Percentiles rank a stretch among this genome's conserved stretches.
phyloP scores from a whole-genome alignment of 2,797 vertebrate species.

The Gambelia wislizenii region DNA sequence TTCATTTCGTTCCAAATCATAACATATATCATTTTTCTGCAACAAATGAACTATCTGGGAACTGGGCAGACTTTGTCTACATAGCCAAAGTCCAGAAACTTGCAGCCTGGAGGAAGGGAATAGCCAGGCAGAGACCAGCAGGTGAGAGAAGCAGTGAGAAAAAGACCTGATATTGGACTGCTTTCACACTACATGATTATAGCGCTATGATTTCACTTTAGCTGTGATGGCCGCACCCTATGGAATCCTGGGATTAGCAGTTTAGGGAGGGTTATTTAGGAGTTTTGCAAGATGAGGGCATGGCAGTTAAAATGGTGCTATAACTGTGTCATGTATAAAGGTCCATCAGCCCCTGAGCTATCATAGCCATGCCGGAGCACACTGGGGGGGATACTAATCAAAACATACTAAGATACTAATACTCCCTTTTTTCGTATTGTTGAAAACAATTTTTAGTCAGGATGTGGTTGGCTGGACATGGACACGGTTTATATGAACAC shows the following conservation, averaged over 20 bases:
- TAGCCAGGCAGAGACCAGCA: background rate
- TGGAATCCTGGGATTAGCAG: too few species aligned
- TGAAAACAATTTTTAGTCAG: background rate
- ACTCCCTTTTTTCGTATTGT: background rate
- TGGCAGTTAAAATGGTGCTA: too few species aligned
- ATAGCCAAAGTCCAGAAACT: too few species aligned
- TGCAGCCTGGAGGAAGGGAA: too few species aligned
- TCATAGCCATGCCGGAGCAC: background rate
- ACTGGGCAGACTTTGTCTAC: background rate
- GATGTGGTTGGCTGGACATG: background rate
- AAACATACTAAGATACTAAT: too few species aligned
- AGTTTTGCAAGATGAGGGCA: too few species aligned
- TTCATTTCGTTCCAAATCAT: background rate
- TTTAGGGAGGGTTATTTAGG: too few species aligned
- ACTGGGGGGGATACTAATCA: background rate
- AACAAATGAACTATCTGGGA: background rate
- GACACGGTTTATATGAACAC: background rate
- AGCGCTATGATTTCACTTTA: too few species aligned
- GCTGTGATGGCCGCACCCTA: too few species aligned
- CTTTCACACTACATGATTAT: too few species aligned
- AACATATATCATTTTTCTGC: background rate
- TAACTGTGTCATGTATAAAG: too few species aligned
- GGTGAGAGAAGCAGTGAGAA: background rate
- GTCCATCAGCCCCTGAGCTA: too few species aligned
- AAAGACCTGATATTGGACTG: background rate